Percentiles rank a stretch among this genome's conserved stretches.
Evolutionary conservation across 2,888 invertebrate species (phyloP).

Genomic region (Agrochola lota): DNA sequence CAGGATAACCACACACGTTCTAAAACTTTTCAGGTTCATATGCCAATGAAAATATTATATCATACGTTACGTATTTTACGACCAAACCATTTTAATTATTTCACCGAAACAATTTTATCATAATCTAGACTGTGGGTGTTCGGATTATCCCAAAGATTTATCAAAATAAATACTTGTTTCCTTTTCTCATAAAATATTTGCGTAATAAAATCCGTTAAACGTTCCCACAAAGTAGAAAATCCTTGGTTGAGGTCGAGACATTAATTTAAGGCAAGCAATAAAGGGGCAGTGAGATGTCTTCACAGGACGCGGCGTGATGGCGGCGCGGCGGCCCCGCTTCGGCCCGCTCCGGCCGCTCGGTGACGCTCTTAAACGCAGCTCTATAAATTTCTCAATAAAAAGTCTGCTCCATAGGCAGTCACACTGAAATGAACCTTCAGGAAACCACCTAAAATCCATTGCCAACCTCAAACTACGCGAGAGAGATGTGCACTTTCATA

Average conservation of each 20-base stretch:
- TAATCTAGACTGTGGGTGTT: conserved; percentile 43
- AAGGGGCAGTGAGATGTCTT: conserved; percentile 87
- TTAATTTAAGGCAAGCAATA: conserved; percentile 90
- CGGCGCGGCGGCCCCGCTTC: conserved; percentile 55
- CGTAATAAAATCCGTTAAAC: conserved; percentile 86
- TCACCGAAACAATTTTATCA: conserved; percentile 43
- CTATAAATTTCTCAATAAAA: conserved; percentile 88
- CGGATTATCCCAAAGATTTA: conserved; percentile 60
- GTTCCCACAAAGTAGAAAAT: conserved; percentile 87
- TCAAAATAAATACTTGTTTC: conserved; percentile 71
- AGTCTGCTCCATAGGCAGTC: conserved; percentile 70
- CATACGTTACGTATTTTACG: conserved; percentile 35
- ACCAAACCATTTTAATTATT: conserved; percentile 40
- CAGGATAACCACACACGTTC: conserved; percentile 4
- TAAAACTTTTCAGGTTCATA: conserved; percentile 24
- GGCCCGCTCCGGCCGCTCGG: conserved; percentile 64
- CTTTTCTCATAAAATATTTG: conserved; percentile 81
- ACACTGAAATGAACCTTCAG: conserved; percentile 81
- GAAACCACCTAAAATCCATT: conserved; percentile 73
- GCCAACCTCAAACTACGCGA: conserved; percentile 63
- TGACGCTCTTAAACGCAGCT: conserved; percentile 85
- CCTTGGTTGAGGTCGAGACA: conserved; percentile 85
- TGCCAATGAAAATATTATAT: conserved; percentile 25
- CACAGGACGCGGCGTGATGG: conserved; percentile 72
- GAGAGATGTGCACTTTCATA: conserved; percentile 83